Base-by-base conservation (phyloP, 2,113 vertebrate species). In the Lethenteron reissneri region DNA sequence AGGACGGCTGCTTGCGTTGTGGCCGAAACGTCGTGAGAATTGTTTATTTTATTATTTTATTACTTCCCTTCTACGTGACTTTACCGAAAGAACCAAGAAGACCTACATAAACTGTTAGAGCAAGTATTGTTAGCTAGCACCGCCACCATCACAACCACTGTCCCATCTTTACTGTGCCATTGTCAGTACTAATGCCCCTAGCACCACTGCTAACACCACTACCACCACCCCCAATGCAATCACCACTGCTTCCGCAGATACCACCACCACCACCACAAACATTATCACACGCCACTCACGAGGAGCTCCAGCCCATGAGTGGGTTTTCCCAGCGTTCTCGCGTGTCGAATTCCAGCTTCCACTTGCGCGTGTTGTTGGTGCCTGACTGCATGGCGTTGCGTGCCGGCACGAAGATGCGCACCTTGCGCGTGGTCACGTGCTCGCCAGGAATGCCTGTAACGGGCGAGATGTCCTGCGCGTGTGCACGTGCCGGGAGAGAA, bases 271-370 rank as follows among this genome's bases (percentile, higher is more conserved):
- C 21, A 21, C n/a, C 21, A 68, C 21, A 68, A 2, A 17, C 64
- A n/a, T 58, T 11, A 70, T 58, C 13, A 70, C 13, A 71, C 60
- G 60, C 59, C 58, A 72, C 90, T 85, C 80, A 97, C 92, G 87
- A 85, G 13, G 92, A 96, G 72, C 87, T 81, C 92, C 92, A 99
- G 68, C 92, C 92, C 89, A 99, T 97, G 77, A 97, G 78, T 41
- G 88, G 86, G 76, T 99, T 99, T 78, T 99, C 94, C 92, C 94
- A 99, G 75, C 91, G 86, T 75, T 97, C 92, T n/a, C 88, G 84
- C 74, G 88, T 92, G 75, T 97, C 92, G 76, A 99, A 99, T 76
- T 95, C 92, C 76, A 99, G 82, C 81, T 85, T 96, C 94, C 91
- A 99, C 75, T 92, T 92, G 75, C 87, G 91, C 13, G 89, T 90